Conservation (phyloP, 1,140 invertebrate genomes). For the Hycleus phaleratus region DNA sequence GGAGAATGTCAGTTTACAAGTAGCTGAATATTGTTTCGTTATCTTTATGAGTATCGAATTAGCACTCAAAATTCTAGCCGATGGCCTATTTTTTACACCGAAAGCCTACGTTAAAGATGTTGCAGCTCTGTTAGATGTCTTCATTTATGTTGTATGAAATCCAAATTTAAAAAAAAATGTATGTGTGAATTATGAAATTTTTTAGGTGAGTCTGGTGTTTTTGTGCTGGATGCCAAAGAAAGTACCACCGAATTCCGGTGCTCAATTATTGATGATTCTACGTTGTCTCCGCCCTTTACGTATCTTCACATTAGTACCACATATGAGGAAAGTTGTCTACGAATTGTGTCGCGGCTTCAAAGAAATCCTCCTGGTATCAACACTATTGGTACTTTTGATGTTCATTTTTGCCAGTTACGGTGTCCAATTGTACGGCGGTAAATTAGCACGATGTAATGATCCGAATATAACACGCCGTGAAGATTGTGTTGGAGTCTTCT, state of each 20-base stretch:
- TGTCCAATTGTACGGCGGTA: constrained; percentile 94
- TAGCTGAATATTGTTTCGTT: constrained; percentile 97
- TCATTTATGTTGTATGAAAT: constrained; percentile 85
- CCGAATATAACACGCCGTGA: constrained; percentile 74
- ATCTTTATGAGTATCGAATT: constrained; percentile 97
- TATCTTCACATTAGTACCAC: constrained; percentile 97
- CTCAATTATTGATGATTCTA: constrained; percentile 93
- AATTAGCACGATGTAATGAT: constrained; percentile 95
- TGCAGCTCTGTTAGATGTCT: constrained; percentile 92
- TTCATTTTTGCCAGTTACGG: constrained; percentile 99
- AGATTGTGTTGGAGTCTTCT: constrained; percentile 92
- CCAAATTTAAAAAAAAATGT: not conserved
- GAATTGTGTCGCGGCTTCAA: constrained; percentile 98
- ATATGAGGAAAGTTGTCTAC: constrained; percentile 99
- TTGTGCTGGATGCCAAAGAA: constrained; percentile 92
- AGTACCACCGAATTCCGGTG: constrained; percentile 85
- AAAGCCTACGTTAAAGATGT: constrained; percentile 98
- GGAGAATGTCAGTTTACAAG: constrained; percentile 77
- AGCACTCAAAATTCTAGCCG: constrained; percentile 90
- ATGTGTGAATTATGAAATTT: not conserved
- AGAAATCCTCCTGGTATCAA: constrained; percentile 95
- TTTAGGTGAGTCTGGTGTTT: constrained; percentile 85
- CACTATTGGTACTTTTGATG: constrained; percentile 95
- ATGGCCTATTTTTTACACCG: constrained; percentile 97
- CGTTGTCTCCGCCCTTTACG: constrained; percentile 91